Evolutionary conservation across 2,888 invertebrate genomes (phyloP).

Genomic region (Vesta saturnalis): DNA sequence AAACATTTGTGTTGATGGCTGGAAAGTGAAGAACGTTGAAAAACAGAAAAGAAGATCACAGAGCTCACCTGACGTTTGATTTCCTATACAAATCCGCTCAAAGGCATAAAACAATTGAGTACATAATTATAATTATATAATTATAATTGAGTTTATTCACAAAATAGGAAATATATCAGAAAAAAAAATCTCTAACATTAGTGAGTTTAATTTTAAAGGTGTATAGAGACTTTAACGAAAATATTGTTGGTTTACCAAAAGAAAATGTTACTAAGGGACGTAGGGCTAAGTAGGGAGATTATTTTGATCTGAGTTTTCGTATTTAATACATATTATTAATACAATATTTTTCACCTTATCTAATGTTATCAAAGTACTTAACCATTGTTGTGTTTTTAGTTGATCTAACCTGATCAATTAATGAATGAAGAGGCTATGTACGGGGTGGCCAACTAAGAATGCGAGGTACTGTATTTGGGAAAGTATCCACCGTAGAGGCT

Average conservation of each 20-base stretch:
- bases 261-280: background rate
- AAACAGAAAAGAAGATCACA: too few species aligned
- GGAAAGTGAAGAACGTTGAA: too few species aligned
- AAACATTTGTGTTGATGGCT: too few species aligned
- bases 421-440: too few species aligned
- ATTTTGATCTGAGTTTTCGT: too few species aligned
- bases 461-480: too few species aligned
- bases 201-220: constrained; percentile 16
- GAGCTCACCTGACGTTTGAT: too few species aligned
- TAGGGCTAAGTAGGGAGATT: background rate
- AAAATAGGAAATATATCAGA: constrained; percentile 20
- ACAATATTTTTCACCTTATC: background rate
- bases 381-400: background rate
- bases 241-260: constrained; percentile 10
- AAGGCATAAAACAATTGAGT: constrained; percentile 38
- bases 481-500: too few species aligned
- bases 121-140: too few species aligned
- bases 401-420: background rate
- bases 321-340: too few species aligned
- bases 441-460: too few species aligned
- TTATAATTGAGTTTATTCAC: constrained; percentile 28
- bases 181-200: constrained; percentile 10
- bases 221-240: constrained; percentile 23
- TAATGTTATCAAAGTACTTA: background rate
- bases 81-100: too few species aligned